Base-by-base conservation (phyloP, 2,113 vertebrate species). In the Pelecanus crispus region DNA sequence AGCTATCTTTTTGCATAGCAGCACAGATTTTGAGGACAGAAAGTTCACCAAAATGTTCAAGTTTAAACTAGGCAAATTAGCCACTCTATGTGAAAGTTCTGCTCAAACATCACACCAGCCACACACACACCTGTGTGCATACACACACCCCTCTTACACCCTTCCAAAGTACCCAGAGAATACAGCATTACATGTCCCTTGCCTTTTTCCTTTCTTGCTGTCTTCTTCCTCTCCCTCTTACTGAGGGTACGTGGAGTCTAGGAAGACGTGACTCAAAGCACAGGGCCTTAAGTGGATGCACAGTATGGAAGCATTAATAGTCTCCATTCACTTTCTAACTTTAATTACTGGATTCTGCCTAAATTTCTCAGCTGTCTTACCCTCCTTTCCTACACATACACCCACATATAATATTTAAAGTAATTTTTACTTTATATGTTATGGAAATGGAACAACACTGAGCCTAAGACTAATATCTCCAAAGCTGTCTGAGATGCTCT, bases 61-160 rank as follows among this genome's bases (percentile, higher is more conserved):
- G 32, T 55, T 81, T 65, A 82, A 90, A 92, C 61, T 2, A 56
- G 7, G 10, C 25, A 47, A 71, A 38, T 26, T n/a, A 85, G 13
- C 18, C 36, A 52, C 18, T 7, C 1, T 13, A 70, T 7, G 7
- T 28, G 28, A 80, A 90, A 40, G 20, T 73, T 68, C 17, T 56
- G 36, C 49, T 80, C 53, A 83, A 80, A 65, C 18, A 32, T 63
- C 34, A 52, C 34, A 55, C 9, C 26, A 17, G 11, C 7, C 34
- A 32, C 16, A 56, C 34, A 7, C 34, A 7, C 9, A 2, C 1
- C 2, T 17, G 3, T 6, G 8, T 9, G 9, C 5, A 1, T 13
- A 42, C 17, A 8, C 59, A 38, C 14, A 2, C 7, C 17, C 7
- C 14, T 50, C 45, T 38, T 10, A n/a, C 7, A 65, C 8, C 24